A percentile compares a stretch with the other conserved stretches of the same genome.
Conservation (phyloP, 2,888 invertebrate species). For the Iphiclides podalirius region DNA sequence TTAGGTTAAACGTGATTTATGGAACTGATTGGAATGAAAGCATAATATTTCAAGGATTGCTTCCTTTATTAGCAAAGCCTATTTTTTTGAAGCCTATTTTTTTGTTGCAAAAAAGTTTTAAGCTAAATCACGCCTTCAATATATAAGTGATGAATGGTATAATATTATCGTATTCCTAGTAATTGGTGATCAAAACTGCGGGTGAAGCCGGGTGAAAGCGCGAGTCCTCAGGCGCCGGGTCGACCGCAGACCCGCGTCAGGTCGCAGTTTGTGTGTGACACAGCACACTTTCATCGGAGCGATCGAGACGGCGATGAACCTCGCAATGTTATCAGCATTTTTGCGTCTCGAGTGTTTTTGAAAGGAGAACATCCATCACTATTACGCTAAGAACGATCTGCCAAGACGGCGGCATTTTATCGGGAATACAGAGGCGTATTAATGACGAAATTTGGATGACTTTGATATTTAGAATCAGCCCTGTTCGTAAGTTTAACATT, state of each 20-base stretch:
- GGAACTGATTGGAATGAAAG: too few species aligned
- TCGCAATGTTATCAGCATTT: conserved; percentile 11
- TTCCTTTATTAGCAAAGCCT: too few species aligned
- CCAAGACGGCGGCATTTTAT: conserved; percentile 1
- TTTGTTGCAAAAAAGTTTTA: too few species aligned
- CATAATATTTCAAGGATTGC: too few species aligned
- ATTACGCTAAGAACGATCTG: conserved; percentile 7
- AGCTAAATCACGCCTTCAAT: too few species aligned
- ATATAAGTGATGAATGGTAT: too few species aligned
- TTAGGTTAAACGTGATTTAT: too few species aligned
- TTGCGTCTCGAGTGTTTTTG: conserved; percentile 19
- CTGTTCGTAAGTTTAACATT: background rate
- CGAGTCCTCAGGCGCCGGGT: conserved; percentile 47
- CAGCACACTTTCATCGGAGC: conserved; percentile 23
- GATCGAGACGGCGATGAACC: conserved; percentile 20
- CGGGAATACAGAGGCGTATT: background rate
- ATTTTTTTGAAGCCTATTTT: too few species aligned
- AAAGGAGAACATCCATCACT: conserved; percentile 20
- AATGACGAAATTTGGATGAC: background rate
- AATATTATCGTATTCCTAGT: too few species aligned
- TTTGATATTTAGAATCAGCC: background rate
- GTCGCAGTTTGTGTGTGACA: conserved; percentile 24
- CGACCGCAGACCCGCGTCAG: conserved; percentile 33
- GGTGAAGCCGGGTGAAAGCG: conserved; percentile 50
- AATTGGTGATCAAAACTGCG: too few species aligned